A percentile compares a stretch with the other conserved stretches of the same genome.
phyloP scores from a whole-genome alignment of 2,797 vertebrate genomes.

The Chromis chromis region DNA sequence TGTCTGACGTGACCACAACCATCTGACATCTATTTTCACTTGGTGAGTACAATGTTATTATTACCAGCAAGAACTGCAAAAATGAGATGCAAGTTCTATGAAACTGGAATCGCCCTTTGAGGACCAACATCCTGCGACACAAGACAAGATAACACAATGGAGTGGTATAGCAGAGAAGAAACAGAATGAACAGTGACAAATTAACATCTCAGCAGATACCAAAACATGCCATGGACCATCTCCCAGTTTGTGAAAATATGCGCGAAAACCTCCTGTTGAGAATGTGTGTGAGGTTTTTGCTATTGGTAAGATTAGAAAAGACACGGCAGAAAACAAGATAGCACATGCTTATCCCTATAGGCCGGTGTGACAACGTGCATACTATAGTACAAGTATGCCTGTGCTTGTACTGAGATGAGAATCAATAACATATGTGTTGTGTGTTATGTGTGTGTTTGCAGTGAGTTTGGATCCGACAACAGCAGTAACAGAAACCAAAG shows the following conservation, averaged over 20 bases:
- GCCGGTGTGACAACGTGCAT: slow-evolving; percentile 45
- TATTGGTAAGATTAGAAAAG: slow-evolving; percentile 21
- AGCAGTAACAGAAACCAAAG: slow-evolving; percentile 38
- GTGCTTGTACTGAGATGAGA: slow-evolving; percentile 24
- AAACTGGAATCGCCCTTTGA: slow-evolving; percentile 10
- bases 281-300: slow-evolving; percentile 31
- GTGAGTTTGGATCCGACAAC: slow-evolving; percentile 35
- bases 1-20: neutral
- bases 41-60: neutral
- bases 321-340: slow-evolving; percentile 23
- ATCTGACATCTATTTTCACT: too few species aligned
- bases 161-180: slow-evolving; percentile 7
- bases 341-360: slow-evolving; percentile 25
- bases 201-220: slow-evolving; percentile 41
- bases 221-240: slow-evolving; percentile 16
- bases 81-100: neutral
- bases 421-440: slow-evolving; percentile 20
- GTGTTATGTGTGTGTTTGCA: neutral
- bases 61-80: neutral
- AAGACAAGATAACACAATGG: slow-evolving; percentile 6
- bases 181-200: slow-evolving; percentile 35
- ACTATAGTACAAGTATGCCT: slow-evolving; percentile 25
- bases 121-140: neutral
- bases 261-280: slow-evolving; percentile 41
- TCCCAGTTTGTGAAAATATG: slow-evolving; percentile 35